phyloP scores from a whole-genome alignment of 2,888 invertebrate species.

The Siphlonurus alternatus region DNA sequence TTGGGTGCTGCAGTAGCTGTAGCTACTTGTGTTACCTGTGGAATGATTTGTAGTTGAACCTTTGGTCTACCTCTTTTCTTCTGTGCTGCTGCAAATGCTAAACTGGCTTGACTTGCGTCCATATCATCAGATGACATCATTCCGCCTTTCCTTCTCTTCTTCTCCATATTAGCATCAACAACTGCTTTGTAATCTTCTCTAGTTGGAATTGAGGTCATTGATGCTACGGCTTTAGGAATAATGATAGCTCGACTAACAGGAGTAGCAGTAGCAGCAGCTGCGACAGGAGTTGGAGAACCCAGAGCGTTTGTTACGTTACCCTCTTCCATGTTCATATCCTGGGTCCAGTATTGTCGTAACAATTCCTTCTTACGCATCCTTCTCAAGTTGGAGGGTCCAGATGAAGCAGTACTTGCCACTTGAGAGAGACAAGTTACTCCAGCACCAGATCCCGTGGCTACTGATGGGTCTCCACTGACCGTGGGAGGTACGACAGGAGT shows the following conservation, averaged over 20 bases:
- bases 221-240: slow-evolving; percentile 77
- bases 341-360: slow-evolving; percentile 67
- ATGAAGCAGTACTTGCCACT: slow-evolving; percentile 27
- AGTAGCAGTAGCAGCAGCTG: slow-evolving; percentile 24
- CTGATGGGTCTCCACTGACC: slow-evolving; percentile 5
- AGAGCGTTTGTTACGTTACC: slow-evolving; percentile 34
- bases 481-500: slow-evolving; percentile 27
- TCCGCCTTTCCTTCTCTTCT: slow-evolving; percentile 42
- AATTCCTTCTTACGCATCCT: slow-evolving; percentile 83
- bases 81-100: background rate
- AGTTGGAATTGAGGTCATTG: slow-evolving; percentile 74
- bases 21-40: slow-evolving; percentile 31
- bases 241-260: slow-evolving; percentile 51
- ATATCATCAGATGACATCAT: background rate
- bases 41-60: slow-evolving; percentile 37
- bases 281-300: slow-evolving; percentile 25
- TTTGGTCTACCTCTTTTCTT: slow-evolving; percentile 9
- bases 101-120: background rate
- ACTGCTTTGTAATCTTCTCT: slow-evolving; percentile 63
- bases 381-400: slow-evolving; percentile 57
- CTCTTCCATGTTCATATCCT: slow-evolving; percentile 74
- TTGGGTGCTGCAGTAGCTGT: slow-evolving; percentile 8
- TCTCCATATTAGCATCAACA: slow-evolving; percentile 45
- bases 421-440: slow-evolving; percentile 30
- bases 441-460: slow-evolving; percentile 4